Base-by-base conservation (phyloP, 2,888 invertebrate species). In the Lampropteryx suffumata region DNA sequence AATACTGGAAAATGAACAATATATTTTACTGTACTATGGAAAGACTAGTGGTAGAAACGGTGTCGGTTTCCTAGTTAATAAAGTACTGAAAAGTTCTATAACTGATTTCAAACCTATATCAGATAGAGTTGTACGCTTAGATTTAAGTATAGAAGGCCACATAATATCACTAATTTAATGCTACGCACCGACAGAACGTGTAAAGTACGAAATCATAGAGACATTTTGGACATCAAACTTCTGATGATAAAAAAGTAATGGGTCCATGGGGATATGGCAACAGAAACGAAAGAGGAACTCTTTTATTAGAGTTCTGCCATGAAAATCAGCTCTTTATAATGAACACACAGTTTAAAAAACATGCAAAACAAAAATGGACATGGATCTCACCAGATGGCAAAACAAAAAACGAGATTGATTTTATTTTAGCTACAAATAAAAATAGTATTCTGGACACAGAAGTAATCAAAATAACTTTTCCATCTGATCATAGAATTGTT, bases 301-400 rank as follows among this genome's bases (percentile, higher is more conserved):
- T 1, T 8, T 27, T 37, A 4, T 1, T 37, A 1, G 27, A 37
- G 2, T 37, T 27, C n/a, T 12, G 26, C 7, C 2, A 26, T 3
- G 13, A 37, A 37, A 6, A 37, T 7, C 26, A 37, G 1, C 13
- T 37, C 0, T 12, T 1, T 9, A 27, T 37, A 4, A 13, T 13
- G 9, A 37, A 37, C 8, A 37, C 37, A 3, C 13, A 9, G 2
- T 37, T 37, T n/a, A 37, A 37, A 5, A 37, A 37, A n/a, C 8
- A 7, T 9, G 1, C 6, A 1, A 26, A 37, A 27, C 11, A n/a
- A 4, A 26, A 9, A 27, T 37, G 37, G 37, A 37, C 37, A 2
- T 37, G 37, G 37, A 11, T 37, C 5, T 37, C 37, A 37, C 37
- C 37, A 11, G n/a, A 37, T 8, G 26, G 26, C 4, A 37, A 27